These are phyloP conservation scores for Eulemur macaco DNA, from an alignment of 2,113 vertebrate genomes.

Conservation along the genomic window DNA sequence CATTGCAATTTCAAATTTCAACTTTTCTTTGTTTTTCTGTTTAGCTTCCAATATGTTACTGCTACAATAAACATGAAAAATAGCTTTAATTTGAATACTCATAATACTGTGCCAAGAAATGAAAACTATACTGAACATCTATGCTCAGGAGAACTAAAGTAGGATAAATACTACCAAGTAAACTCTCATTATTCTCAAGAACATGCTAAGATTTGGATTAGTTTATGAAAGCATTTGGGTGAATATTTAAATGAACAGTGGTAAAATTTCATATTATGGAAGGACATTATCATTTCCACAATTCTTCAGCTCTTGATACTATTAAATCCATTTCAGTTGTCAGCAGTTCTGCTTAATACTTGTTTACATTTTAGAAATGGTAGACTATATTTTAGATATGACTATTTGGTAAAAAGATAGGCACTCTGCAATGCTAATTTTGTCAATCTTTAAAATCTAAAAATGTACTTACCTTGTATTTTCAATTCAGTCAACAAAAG, in stretches of 20 bases:
- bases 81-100: conserved; percentile 57
- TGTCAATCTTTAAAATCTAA: background rate
- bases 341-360: background rate
- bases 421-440: background rate
- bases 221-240: background rate
- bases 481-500: background rate
- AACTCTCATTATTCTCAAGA: conserved; percentile 23
- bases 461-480: background rate
- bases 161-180: background rate
- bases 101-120: conserved; percentile 37
- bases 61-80: conserved; percentile 45
- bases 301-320: background rate
- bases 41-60: conserved; percentile 16
- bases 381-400: background rate
- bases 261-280: background rate
- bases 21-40: background rate
- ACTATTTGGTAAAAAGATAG: background rate
- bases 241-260: conserved; percentile 2
- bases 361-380: background rate
- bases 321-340: background rate
- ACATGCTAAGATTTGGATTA: conserved; percentile 8
- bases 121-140: conserved; percentile 16
- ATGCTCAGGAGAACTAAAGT: background rate
- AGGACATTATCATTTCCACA: background rate
- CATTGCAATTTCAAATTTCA: background rate